Conservation (phyloP, 2,797 vertebrate genomes). For the Myotis findleyi region DNA sequence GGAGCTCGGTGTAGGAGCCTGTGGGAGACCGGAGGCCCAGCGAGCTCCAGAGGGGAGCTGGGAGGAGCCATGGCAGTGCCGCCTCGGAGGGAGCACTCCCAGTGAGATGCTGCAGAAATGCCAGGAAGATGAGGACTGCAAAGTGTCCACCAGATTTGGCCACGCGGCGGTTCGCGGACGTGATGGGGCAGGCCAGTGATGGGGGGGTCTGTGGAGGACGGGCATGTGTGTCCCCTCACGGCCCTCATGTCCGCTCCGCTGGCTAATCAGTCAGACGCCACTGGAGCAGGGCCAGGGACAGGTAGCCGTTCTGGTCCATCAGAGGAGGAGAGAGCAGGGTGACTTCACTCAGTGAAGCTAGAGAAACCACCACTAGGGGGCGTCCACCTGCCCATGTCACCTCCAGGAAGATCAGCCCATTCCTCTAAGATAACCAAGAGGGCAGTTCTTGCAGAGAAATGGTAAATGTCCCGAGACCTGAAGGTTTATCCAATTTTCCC, state of each 20-base stretch:
- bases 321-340: not conserved
- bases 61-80: not conserved
- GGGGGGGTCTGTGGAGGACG: not conserved
- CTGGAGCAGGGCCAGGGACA: not conserved
- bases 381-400: not conserved
- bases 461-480: not conserved
- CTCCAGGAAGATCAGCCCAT: not conserved
- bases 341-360: not conserved
- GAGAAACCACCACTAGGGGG: not conserved
- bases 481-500: not conserved
- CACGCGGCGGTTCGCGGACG: rapidly evolving
- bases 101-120: not conserved
- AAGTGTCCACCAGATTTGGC: not conserved
- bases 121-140: not conserved
- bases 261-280: not conserved
- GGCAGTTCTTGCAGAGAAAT: not conserved
- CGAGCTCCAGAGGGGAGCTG: not conserved
- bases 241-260: not conserved
- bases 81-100: not conserved
- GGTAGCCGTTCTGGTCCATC: not conserved
- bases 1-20: not conserved
- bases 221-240: not conserved
- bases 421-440: not conserved
- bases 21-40: not conserved
- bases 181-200: not conserved